These are phyloP conservation scores for Sphenopsis melanotis DNA, from an alignment of 2,797 vertebrate genomes.

Conservation along the genomic window DNA sequence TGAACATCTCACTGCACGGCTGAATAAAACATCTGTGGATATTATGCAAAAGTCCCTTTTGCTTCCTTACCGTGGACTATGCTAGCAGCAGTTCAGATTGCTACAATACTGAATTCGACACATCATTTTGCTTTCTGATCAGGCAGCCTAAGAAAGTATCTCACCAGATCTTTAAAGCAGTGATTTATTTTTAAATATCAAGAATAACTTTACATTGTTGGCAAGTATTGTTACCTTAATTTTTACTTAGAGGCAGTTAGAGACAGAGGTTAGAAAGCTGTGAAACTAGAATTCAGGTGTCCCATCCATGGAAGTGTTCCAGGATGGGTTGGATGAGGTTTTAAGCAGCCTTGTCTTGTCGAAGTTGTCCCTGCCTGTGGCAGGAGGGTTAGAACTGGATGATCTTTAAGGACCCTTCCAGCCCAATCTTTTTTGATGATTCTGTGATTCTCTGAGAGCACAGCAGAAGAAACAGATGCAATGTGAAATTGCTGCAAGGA, in stretches of 20 bases:
- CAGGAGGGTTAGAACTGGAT: background rate
- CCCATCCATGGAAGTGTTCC: background rate
- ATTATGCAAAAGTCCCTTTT: too few species aligned
- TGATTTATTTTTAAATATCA: background rate
- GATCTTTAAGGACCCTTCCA: background rate
- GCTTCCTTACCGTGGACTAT: too few species aligned
- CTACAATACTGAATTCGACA: background rate
- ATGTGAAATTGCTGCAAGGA: background rate
- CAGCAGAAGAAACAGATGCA: background rate
- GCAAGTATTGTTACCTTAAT: background rate
- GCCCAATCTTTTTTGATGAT: background rate
- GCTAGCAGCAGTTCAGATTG: too few species aligned
- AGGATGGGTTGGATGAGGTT: background rate
- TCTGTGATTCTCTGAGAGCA: background rate
- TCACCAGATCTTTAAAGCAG: background rate
- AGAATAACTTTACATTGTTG: background rate
- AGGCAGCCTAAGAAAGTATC: background rate
- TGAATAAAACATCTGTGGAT: too few species aligned
- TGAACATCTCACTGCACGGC: fast-evolving
- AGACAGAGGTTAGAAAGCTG: background rate
- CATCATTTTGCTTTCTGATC: background rate
- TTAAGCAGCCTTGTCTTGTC: background rate
- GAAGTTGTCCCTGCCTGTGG: background rate
- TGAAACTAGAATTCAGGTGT: background rate
- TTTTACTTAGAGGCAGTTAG: background rate